Percentiles rank a stretch among this genome's conserved stretches.
These are phyloP conservation scores for Paratilapia polleni DNA, from an alignment of 2,113 vertebrate genomes.

Conservation along the genomic window DNA sequence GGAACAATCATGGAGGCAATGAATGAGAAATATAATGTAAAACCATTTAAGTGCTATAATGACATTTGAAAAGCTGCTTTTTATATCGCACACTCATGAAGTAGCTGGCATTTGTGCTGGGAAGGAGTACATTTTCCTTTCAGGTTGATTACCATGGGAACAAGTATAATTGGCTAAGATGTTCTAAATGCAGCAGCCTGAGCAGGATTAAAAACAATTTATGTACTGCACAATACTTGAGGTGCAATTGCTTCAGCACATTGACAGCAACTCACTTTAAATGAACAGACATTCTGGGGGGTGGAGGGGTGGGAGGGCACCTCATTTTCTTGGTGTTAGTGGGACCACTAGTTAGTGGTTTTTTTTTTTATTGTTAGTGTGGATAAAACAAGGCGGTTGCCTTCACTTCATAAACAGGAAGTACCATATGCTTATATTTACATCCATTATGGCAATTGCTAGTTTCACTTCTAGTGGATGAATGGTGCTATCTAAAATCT, in stretches of 20 bases:
- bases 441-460: too few species aligned
- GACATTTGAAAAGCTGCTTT: slow-evolving; percentile 1
- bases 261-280: neutral
- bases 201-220: neutral
- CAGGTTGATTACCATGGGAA: slow-evolving; percentile 49
- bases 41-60: neutral
- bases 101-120: slow-evolving; percentile 5
- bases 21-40: neutral
- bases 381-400: too few species aligned
- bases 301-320: neutral
- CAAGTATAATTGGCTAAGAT: slow-evolving; percentile 1
- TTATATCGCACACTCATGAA: neutral
- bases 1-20: neutral
- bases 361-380: too few species aligned
- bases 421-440: too few species aligned
- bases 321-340: neutral
- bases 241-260: neutral
- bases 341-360: too few species aligned
- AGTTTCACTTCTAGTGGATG: too few species aligned
- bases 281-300: neutral
- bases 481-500: too few species aligned
- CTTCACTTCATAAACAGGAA: too few species aligned
- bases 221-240: neutral
- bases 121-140: neutral
- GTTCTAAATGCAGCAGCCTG: slow-evolving; percentile 4